These are phyloP conservation scores for Hepsetus odoe DNA, from an alignment of 2,113 vertebrate species.

Conservation along the genomic window DNA sequence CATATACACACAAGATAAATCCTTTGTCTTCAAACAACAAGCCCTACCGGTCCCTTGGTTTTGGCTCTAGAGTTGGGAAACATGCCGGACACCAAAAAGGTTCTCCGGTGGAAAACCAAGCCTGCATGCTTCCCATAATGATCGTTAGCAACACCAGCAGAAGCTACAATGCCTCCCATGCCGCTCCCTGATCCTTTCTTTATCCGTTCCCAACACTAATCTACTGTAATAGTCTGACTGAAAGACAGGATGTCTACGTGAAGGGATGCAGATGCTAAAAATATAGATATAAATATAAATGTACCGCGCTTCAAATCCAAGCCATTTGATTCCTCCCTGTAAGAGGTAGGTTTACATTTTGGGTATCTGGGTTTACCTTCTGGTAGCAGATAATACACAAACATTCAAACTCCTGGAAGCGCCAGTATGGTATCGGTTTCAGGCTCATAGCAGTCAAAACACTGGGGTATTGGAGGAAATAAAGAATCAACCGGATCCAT, in stretches of 20 bases:
- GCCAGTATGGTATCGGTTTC: too few relatives aligned
- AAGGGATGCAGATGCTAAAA: slow-evolving; percentile 8
- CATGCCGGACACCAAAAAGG: neutral
- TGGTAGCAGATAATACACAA: too few relatives aligned
- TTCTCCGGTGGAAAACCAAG: slow-evolving; percentile 35
- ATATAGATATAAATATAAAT: neutral
- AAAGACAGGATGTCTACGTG: neutral
- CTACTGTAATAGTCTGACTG: slow-evolving; percentile 14
- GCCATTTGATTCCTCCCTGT: slow-evolving; percentile 6
- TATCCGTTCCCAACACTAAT: slow-evolving; percentile 4
- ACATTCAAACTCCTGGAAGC: too few relatives aligned
- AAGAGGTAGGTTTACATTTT: neutral
- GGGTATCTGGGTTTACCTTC: neutral
- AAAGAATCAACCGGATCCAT: too few relatives aligned
- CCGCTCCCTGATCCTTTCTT: slow-evolving; percentile 20
- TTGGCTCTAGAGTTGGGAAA: neutral
- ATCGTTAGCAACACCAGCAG: slow-evolving; percentile 12
- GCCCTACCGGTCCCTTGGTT: neutral
- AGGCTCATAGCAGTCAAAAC: too few relatives aligned
- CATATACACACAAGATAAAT: neutral
- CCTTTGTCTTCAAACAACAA: slow-evolving; percentile 17
- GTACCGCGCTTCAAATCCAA: neutral
- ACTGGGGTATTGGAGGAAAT: too few relatives aligned
- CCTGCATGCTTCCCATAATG: neutral
- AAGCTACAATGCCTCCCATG: neutral